Evolutionary conservation across 53 echinoderm and acorn worm genomes (phyloP).

Genomic region (Echinometra lucunter): DNA sequence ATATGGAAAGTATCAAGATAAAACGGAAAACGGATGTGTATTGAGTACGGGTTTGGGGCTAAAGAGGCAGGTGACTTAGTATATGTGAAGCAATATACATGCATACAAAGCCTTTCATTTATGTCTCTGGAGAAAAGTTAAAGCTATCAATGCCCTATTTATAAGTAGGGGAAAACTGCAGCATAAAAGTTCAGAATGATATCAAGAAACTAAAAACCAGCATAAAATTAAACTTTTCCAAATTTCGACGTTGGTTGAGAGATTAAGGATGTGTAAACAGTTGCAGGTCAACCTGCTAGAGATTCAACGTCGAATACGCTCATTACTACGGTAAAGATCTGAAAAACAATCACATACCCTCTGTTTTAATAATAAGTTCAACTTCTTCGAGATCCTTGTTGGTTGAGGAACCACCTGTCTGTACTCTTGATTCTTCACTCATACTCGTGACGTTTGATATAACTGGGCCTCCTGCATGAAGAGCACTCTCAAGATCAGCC

Average conservation of each 20-base stretch:
- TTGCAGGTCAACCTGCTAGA: not conserved
- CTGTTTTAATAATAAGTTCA: conserved; percentile 21
- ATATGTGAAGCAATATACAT: too few relatives aligned
- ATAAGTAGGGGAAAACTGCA: not conserved
- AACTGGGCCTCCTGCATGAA: not conserved
- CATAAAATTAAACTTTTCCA: not conserved
- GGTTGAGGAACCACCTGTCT: too few relatives aligned
- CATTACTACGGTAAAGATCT: not conserved
- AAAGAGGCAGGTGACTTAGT: too few relatives aligned
- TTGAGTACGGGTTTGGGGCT: too few relatives aligned
- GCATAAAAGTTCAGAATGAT: not conserved
- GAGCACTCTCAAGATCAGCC: not conserved
- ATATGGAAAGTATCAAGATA: too few relatives aligned
- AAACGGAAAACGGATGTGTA: too few relatives aligned
- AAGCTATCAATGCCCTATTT: too few relatives aligned
- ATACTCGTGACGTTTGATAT: conserved; percentile 33
- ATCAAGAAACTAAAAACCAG: not conserved
- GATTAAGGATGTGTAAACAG: not conserved
- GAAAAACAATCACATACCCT: conserved; percentile 8
- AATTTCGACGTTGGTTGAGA: not conserved
- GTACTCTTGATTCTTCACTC: not conserved
- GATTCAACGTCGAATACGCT: not conserved
- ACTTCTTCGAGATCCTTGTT: not conserved
- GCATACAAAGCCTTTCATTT: too few relatives aligned
- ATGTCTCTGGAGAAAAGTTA: too few relatives aligned